Evolutionary conservation across 2,113 vertebrate species (phyloP), one percentile per base, ranked within the genome.

Genomic region (Circaetus cinerascens): DNA sequence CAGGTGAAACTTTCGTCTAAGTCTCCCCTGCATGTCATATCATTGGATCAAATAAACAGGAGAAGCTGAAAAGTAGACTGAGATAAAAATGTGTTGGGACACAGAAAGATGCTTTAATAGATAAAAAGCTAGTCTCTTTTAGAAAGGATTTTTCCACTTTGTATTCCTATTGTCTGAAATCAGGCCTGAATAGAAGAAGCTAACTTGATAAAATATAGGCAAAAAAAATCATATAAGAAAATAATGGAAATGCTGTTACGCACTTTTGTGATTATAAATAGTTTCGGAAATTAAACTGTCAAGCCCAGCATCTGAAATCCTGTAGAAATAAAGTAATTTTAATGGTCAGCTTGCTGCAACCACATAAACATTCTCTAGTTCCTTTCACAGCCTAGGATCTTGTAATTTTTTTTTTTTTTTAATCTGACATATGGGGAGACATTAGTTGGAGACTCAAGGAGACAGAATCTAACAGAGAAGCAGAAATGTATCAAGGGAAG

Each of bases 201-300:
- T 76, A 91, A 96, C 95, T 85, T 91, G 93, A 85, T 93, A 94
- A 62, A 57, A 96, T 93, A 93, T n/a, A 93, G 88, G 51, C 29
- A 29, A 93, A 94, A 91, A 87, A 89, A 86, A 80, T 45, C 62
- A 71, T 80, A 68, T 85, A 90, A 86, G 14, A 75, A 97, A 95
- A 97, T 93, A 98, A 98, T 97, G 94, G 96, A 98, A 98, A 97
- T 90, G 92, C 95, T 96, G 92, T 97, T 98, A 97, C 25, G 85
- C 96, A 96, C 95, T 97, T 97, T 81, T 90, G 95, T 93, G 97
- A 96, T 91, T 96, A 98, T 97, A 97, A 98, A 98, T 97, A 97
- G 95, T 97, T 97, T 97, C 16, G 13, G 43, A 97, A 98, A 98
- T 97, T 95, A 98, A 94, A 97, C 92, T 97, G 97, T 95, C 92